Conservation (phyloP, 30 jellyfish, hydroid and myxozoan genomes). For the Turritopsis rubra region DNA sequence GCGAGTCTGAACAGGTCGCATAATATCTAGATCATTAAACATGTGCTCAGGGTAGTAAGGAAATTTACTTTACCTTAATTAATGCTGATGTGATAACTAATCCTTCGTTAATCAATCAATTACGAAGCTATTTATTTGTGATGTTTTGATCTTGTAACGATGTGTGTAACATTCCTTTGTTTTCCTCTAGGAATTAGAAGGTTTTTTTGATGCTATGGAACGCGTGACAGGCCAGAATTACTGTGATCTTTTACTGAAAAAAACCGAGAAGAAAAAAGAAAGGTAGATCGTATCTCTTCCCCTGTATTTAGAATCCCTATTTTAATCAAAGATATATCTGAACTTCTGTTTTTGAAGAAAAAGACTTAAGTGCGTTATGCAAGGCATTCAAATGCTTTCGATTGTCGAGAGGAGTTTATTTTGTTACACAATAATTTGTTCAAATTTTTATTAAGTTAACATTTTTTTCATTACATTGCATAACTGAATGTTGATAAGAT, state of each 20-base stretch:
- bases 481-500: background rate
- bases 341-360: background rate
- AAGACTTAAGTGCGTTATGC: background rate
- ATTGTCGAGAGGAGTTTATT: background rate
- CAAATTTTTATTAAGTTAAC: background rate
- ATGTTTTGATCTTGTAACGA: background rate
- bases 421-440: background rate
- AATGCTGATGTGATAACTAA: background rate
- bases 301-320: background rate
- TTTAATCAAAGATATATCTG: background rate
- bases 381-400: background rate
- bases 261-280: constrained; percentile 77
- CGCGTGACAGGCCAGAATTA: constrained; percentile 37
- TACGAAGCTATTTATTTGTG: background rate
- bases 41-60: no score
- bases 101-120: background rate
- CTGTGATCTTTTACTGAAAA: constrained; percentile 66
- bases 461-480: background rate
- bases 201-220: constrained; percentile 52
- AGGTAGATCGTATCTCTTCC: constrained; percentile 28
- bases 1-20: no score
- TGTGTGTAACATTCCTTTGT: no score
- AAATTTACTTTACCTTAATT: no score
- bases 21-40: no score
- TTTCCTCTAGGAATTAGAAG: constrained; percentile 57